These are phyloP conservation scores for Microctonus aethiopoides DNA, from an alignment of 2,888 invertebrate species.

Conservation along the genomic window DNA sequence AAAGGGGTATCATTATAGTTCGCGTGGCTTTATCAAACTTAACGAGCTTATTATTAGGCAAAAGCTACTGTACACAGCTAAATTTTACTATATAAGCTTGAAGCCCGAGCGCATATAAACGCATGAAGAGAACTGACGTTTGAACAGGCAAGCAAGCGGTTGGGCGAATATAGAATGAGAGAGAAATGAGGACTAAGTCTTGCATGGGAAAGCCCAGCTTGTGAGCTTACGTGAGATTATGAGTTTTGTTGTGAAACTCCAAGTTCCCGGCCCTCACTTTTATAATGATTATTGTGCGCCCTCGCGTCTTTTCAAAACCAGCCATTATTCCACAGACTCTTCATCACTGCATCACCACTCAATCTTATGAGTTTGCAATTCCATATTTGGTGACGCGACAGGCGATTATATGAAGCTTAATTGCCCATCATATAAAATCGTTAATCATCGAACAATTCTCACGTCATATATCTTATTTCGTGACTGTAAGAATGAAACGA, in stretches of 20 bases:
- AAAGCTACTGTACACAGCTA: conserved; percentile 50
- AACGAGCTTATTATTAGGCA: conserved; percentile 56
- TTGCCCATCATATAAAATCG: conserved; percentile 2
- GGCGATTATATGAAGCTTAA: conserved; percentile 3
- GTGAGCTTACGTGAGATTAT: conserved; percentile 63
- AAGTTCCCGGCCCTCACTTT: conserved; percentile 53
- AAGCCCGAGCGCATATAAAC: conserved; percentile 37
- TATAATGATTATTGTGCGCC: conserved; percentile 58
- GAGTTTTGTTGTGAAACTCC: conserved; percentile 64
- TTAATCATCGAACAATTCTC: conserved; percentile 3
- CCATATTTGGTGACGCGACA: neutral
- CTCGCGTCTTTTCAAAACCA: conserved; percentile 26
- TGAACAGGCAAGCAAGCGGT: conserved; percentile 23
- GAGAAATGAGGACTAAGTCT: conserved; percentile 30
- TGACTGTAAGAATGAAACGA: neutral
- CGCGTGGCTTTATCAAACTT: conserved; percentile 40
- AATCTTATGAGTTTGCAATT: conserved; percentile 15
- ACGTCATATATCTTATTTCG: neutral
- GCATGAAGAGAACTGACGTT: conserved; percentile 40
- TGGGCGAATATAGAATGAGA: conserved; percentile 14
- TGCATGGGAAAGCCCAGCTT: conserved; percentile 64
- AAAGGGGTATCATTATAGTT: conserved; percentile 30
- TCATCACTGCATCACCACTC: neutral
- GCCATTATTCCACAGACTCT: neutral
- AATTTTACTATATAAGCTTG: conserved; percentile 55